Evolutionary conservation across 2,888 invertebrate species (phyloP).

Genomic region (Meteorus colon): DNA sequence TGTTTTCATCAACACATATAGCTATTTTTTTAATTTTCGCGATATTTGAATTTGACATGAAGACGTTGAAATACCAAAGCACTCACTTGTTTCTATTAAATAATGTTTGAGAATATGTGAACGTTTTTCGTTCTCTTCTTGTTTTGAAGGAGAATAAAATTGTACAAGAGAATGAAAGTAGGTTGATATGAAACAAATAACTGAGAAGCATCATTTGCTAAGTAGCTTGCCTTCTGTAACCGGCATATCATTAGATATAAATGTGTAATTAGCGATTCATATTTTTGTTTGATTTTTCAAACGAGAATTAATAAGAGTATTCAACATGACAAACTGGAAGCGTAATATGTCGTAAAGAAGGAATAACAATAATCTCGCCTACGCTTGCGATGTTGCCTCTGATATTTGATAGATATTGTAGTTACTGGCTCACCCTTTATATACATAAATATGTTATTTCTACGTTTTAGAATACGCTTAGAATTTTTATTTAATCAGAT

Average conservation of each 20-base stretch:
- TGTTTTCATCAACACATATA: no score
- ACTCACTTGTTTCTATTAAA: conserved; percentile 27
- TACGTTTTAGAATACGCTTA: conserved; percentile 5
- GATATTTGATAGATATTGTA: conserved; percentile 20
- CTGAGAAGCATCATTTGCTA: conserved; percentile 38
- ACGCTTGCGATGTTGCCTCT: conserved; percentile 12
- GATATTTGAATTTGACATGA: neutral
- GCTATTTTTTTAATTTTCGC: neutral
- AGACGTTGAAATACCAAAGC: conserved; percentile 36
- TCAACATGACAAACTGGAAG: conserved; percentile 12
- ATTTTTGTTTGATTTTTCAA: neutral
- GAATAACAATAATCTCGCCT: conserved; percentile 10
- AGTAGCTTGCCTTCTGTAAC: conserved; percentile 52
- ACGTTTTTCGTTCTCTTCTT: neutral
- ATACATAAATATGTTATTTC: neutral
- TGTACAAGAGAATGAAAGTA: conserved; percentile 10
- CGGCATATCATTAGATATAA: conserved; percentile 54
- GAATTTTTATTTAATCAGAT: neutral
- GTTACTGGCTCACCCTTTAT: neutral
- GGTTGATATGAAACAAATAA: conserved; percentile 8
- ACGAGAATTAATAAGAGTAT: conserved; percentile 25
- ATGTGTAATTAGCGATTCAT: conserved; percentile 26
- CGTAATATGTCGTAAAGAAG: neutral
- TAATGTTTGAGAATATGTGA: neutral
- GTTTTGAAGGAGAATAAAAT: neutral